Evolutionary conservation across 2,888 invertebrate genomes (phyloP), one percentile per base, ranked within the genome.

Genomic region (Drosophila prolongata): DNA sequence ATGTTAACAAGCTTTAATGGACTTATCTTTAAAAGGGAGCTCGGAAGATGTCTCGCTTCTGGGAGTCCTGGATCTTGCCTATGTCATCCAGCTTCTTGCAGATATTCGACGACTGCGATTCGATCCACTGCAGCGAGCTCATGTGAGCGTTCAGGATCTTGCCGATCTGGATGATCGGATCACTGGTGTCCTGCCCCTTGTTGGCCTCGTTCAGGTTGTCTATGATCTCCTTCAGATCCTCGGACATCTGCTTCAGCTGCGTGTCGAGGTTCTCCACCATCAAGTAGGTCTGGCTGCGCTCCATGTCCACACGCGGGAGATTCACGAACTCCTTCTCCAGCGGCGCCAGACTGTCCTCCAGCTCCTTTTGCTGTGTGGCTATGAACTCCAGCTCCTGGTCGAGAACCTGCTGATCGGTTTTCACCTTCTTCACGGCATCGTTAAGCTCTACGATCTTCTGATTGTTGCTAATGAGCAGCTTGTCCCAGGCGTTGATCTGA

Each of bases 401-500:
- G 46, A 99, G 92, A 58, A 97, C 95, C 79, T 96, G 95, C 87
- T 98, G 98, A 80, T 98, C 98, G 53, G 95, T 94, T 91, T 97
- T 97, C 0, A 98, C 97, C 58, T 95, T 94, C 90, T 97, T 96
- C n/a, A 98, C 95, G 34, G 97, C 96, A 81, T 96, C 95, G 91
- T 97, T 98, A 13, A 98, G 92, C 77, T 95, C 95, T 0, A 97
- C 94, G 77, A 98, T 98, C 94, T 98, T 98, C 77, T 98, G 98
- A 19, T 98, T 98, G 91, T 98, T 98, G 27, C 95, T 94, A 61
- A 98, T 96, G 1, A 99, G 94, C 43, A 98, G 93, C 75, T 96
- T 94, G 90, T 99, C 99, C 98, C 99, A 99, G 0, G 97, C 97
- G 92, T 99, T 99, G 62, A 99, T 95, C 92, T 98, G 97, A 5